Percentiles rank a stretch among this genome's conserved stretches.
phyloP scores from a whole-genome alignment of 2,888 invertebrate genomes.

The Drosophila nigricruria region DNA sequence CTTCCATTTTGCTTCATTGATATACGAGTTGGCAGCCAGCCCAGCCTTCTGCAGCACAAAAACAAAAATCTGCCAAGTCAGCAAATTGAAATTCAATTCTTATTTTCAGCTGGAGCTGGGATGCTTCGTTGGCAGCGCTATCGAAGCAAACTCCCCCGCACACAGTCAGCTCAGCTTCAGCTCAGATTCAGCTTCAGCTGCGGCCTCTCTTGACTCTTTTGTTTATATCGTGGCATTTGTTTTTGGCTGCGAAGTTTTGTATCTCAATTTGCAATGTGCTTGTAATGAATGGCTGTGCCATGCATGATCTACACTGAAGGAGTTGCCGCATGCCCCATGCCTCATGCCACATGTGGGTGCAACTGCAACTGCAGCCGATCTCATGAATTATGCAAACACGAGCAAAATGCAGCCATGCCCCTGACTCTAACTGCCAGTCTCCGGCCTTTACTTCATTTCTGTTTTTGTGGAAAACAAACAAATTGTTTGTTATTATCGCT shows the following conservation, averaged over 20 bases:
- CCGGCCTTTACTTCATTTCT: neutral
- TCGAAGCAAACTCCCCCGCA: slow-evolving; percentile 39
- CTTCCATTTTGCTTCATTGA: slow-evolving; percentile 15
- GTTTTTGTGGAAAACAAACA: slow-evolving; percentile 67
- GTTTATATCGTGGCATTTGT: slow-evolving; percentile 31
- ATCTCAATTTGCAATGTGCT: slow-evolving; percentile 74
- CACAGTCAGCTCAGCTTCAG: slow-evolving; percentile 8
- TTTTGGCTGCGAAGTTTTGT: slow-evolving; percentile 56
- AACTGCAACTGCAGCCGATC: slow-evolving; percentile 36
- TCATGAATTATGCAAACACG: slow-evolving; percentile 76
- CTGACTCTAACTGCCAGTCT: slow-evolving; percentile 2
- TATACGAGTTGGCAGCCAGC: slow-evolving; percentile 19
- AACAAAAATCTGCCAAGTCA: slow-evolving; percentile 46
- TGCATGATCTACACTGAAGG: slow-evolving; percentile 39
- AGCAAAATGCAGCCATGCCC: slow-evolving; percentile 47
- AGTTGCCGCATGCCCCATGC: slow-evolving; percentile 36
- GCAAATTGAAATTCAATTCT: slow-evolving; percentile 66
- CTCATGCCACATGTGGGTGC: slow-evolving; percentile 56
- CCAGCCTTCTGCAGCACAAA: slow-evolving; percentile 21
- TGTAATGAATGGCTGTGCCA: slow-evolving; percentile 65
- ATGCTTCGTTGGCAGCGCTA: slow-evolving; percentile 35
- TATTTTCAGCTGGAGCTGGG: slow-evolving; percentile 27
- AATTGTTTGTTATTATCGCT: slow-evolving; percentile 79
- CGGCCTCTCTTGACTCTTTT: slow-evolving; percentile 32
- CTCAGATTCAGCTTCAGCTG: slow-evolving; percentile 23